Evolutionary conservation across 2,113 vertebrate species (phyloP).

Genomic region (Pangasianodon hypophthalmus): DNA sequence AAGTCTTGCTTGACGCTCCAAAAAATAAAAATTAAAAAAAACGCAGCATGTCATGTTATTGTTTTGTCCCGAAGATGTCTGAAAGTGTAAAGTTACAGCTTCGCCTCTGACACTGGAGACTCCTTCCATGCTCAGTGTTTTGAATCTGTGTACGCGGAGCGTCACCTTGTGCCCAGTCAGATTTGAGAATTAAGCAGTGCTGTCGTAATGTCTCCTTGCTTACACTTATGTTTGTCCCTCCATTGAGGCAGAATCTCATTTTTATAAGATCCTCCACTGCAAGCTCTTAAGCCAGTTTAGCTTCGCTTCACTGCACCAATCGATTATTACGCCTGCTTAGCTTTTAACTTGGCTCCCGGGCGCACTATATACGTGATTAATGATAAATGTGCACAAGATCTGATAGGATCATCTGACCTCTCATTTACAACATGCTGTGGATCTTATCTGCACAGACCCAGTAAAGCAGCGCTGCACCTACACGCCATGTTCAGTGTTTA

Average conservation of each 20-base stretch:
- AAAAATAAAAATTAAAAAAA: too few species aligned
- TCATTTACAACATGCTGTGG: background rate
- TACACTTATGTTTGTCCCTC: background rate
- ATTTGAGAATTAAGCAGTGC: background rate
- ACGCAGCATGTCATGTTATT: background rate
- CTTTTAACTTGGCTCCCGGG: conserved; percentile 19
- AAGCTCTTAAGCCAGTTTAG: conserved; percentile 30
- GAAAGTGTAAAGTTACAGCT: background rate
- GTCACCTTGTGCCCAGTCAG: background rate
- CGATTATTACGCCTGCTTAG: conserved; percentile 32
- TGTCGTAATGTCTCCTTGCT: too few species aligned
- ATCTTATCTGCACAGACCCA: conserved; percentile 6
- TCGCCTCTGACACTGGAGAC: background rate
- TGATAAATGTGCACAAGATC: background rate
- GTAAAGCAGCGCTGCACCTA: background rate
- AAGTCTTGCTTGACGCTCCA: background rate
- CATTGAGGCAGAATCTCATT: background rate
- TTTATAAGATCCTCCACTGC: conserved; percentile 10
- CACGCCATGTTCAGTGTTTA: background rate
- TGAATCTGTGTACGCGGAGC: background rate
- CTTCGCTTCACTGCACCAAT: background rate
- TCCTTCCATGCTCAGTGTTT: background rate
- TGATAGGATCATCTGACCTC: conserved; percentile 21
- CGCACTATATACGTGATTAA: conserved; percentile 3
- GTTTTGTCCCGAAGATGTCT: background rate